Evolutionary conservation across 2,888 invertebrate species (phyloP).

Genomic region (Cataglyphis livida): DNA sequence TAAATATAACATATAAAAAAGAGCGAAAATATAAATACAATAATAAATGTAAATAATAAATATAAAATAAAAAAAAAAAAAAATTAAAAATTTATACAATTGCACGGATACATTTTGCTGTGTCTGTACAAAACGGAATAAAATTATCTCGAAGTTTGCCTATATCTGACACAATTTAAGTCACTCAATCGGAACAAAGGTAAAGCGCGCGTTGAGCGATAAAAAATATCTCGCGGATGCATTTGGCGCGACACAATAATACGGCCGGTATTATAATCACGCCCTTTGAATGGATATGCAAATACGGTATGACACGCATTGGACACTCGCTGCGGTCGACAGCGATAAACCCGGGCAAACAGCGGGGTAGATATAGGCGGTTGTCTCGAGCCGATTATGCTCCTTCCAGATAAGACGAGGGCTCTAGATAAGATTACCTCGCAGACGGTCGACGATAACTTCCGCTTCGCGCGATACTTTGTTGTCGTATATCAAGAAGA

Average conservation of each 20-base stretch:
- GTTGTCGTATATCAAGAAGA: neutral
- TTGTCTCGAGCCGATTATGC: neutral
- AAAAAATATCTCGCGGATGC: constrained; percentile 8
- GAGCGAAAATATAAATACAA: no score
- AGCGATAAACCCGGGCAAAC: constrained; percentile 40
- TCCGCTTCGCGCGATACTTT: neutral
- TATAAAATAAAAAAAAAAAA: neutral
- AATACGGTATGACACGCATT: constrained; percentile 1
- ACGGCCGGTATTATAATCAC: constrained; percentile 7
- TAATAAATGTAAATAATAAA: no score
- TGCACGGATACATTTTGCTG: neutral
- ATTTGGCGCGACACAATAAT: constrained; percentile 18
- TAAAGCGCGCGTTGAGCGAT: neutral
- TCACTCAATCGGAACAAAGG: neutral
- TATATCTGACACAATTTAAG: neutral
- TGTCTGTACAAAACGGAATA: neutral
- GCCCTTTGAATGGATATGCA: constrained; percentile 37
- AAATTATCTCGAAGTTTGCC: neutral
- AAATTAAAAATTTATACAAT: neutral
- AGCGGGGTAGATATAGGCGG: neutral
- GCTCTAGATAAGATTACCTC: constrained; percentile 40
- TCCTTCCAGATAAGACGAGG: constrained; percentile 17
- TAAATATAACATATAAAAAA: no score
- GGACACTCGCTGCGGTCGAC: constrained; percentile 4
- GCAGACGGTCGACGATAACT: constrained; percentile 9